Evolutionary conservation across 1,140 invertebrate species (phyloP).

Genomic region (Drosophila melanica): DNA sequence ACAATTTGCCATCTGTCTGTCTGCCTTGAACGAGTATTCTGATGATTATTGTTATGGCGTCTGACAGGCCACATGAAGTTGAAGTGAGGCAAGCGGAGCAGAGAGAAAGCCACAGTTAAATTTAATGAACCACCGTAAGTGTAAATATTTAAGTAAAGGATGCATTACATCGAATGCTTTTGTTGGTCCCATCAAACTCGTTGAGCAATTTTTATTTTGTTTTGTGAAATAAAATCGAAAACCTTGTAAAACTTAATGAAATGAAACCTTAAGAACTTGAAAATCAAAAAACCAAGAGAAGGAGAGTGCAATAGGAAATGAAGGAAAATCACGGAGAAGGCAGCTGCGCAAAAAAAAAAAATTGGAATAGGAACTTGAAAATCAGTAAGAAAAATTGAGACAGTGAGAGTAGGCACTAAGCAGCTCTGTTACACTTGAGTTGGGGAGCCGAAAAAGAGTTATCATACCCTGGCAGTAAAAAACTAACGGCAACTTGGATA

Average conservation of each 20-base stretch:
- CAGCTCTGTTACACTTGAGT: too few relatives aligned
- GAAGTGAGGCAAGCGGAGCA: too few relatives aligned
- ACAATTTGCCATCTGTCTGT: slow-evolving; percentile 9
- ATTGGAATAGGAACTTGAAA: too few relatives aligned
- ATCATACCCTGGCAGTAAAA: neutral
- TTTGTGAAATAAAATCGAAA: slow-evolving; percentile 51
- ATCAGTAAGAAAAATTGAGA: too few relatives aligned
- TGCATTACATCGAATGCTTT: slow-evolving; percentile 26
- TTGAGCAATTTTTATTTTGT: slow-evolving; percentile 8
- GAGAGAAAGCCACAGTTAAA: neutral
- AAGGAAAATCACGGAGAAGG: neutral
- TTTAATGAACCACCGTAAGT: slow-evolving; percentile 38
- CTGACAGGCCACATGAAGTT: slow-evolving; percentile 14
- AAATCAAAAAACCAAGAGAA: neutral
- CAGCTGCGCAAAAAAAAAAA: neutral
- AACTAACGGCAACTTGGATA: slow-evolving; percentile 10
- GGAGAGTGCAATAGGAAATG: neutral
- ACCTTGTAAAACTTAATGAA: slow-evolving; percentile 68
- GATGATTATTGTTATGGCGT: slow-evolving; percentile 38
- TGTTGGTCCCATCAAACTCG: neutral
- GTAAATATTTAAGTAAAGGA: slow-evolving; percentile 21
- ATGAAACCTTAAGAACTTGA: slow-evolving; percentile 56
- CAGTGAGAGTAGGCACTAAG: too few relatives aligned
- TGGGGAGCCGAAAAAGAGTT: neutral
- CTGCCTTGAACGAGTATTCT: slow-evolving; percentile 16